Base-by-base conservation (phyloP, 2,888 invertebrate species). In the Papilio demoleus region DNA sequence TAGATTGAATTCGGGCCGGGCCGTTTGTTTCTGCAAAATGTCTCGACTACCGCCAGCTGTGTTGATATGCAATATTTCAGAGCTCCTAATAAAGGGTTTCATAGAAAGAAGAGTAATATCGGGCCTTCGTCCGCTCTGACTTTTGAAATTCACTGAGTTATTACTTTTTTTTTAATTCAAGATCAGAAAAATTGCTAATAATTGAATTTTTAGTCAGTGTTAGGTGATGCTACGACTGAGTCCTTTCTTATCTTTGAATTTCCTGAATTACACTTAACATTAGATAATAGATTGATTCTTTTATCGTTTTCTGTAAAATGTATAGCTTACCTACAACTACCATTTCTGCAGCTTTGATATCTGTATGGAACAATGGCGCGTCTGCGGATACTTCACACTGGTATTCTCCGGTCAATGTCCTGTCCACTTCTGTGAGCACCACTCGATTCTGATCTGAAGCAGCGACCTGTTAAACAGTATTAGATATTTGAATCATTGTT, bases 371-470 rank as follows among this genome's bases (percentile, higher is more conserved):
- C 50, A 93, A 85, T 0, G 96, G 95, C 0, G 94, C 94, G 73
- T 96, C 96, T 0, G 95, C 95, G 0, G 96, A 95, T 38, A 96
- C 95, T 78, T 96, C 96, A 77, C 96, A 96, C 85, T 95, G 95
- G 86, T 95, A 96, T 72, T 93, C 90, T 4, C 96, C 96, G 0
- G 95, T 94, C 73, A 95, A 87, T 0, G 94, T 93, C 36, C 94
- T 88, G 76, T 94, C 94, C 50, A 96, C 95, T 74, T 95, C 94
- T 19, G 94, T 93, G 71, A 96, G 84, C 9, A 95, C 95, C 76
- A 96, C 96, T 71, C 94, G 91, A 76, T 95, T 93, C 74, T 94
- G 94, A 79, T 95, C 95, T 66, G 96, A 96, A 70, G 93, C 93
- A 47, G 94, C 93, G 67, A 95, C 94, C 96, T 95, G 27, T 27